Base-by-base conservation (phyloP, 23 tunicate species). In the Clavelina lepadiformis region DNA sequence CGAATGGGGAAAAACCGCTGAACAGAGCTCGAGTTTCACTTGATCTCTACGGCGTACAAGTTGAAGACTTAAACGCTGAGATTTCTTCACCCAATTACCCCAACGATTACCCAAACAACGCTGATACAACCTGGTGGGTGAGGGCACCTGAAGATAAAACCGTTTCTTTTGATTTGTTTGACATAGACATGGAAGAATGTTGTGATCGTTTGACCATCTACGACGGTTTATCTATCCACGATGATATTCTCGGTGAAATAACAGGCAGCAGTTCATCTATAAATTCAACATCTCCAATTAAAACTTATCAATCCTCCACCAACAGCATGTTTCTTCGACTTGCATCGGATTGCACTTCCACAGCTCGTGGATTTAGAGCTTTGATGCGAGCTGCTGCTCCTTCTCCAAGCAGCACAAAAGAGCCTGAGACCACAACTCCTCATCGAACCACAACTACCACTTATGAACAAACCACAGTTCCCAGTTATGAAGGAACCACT, bases 31-130 rank as follows among this genome's bases (percentile, higher is more conserved):
- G 31, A 15, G 67, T 61, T 13, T 4, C 31, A 23, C 31, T 61
- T 31, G 67, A 61, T 29, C 67, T 61, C 35, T 61, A 3, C 21
- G 67, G 67, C 6, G 22, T 46, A 44, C 33, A 33, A 24, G 67
- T 61, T 18, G 46, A 61, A 30, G 19, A 61, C 22, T 31, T 74
- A 46, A 60, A 25, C n/a, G 71, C 63, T 23, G 70, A 62, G 29
- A 46, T 74, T 23, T 74, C 36, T 32, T 62, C 80, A 8, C 80
- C 80, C 59, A 74, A 74, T 46, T 74, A 74, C 45, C 80, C 80
- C 18, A 28, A 58, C 15, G n/a, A 45, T 46, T 74, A 74, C 80
- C 80, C 80, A 18, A 63, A 74, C 58, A 28, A 29, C n/a, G 80
- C 80, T 31, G 80, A 74, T 61, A 41, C 46, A 1, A 45, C 80